These are phyloP conservation scores for Drosophila kepulauana DNA, from an alignment of 1,140 invertebrate genomes.

Conservation along the genomic window DNA sequence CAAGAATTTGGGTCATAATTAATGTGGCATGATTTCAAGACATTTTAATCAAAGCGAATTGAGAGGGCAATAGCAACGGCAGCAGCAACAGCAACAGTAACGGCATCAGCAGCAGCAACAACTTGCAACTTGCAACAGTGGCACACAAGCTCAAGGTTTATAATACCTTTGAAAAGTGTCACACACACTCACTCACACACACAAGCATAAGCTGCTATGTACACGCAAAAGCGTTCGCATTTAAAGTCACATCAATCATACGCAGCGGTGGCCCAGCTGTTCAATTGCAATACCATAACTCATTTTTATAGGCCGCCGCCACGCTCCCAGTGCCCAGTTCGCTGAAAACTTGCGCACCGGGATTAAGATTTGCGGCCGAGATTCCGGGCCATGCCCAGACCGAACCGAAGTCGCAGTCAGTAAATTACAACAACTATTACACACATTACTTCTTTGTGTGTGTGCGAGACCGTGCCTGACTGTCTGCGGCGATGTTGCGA, in stretches of 20 bases:
- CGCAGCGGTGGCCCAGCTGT: slow-evolving; percentile 82
- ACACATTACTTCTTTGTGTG: slow-evolving; percentile 10
- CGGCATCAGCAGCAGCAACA: slow-evolving; percentile 1
- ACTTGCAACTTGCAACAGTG: slow-evolving; percentile 16
- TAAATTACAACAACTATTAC: slow-evolving; percentile 84
- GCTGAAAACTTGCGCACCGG: slow-evolving; percentile 84
- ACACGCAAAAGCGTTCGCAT: slow-evolving; percentile 32
- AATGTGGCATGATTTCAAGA: slow-evolving; percentile 85
- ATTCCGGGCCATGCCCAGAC: slow-evolving; percentile 61
- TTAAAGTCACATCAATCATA: slow-evolving; percentile 83
- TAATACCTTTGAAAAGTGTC: slow-evolving; percentile 55
- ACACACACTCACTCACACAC: slow-evolving; percentile 14
- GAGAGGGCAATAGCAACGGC: slow-evolving; percentile 37
- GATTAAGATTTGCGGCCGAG: slow-evolving; percentile 82
- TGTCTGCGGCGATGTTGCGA: slow-evolving; percentile 34
- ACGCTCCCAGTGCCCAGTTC: slow-evolving; percentile 74
- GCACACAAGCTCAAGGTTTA: slow-evolving; percentile 34
- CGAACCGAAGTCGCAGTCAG: slow-evolving; percentile 62
- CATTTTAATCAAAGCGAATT: slow-evolving; percentile 78
- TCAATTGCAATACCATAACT: slow-evolving; percentile 83
- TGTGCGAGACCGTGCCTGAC: slow-evolving; percentile 27
- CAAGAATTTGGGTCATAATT: slow-evolving; percentile 85
- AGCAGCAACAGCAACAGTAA: slow-evolving; percentile 7
- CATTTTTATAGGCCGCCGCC: slow-evolving; percentile 81
- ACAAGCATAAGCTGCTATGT: not conserved